Evolutionary conservation across 2,888 invertebrate species (phyloP).

Genomic region (Trissonchulus sp.): DNA sequence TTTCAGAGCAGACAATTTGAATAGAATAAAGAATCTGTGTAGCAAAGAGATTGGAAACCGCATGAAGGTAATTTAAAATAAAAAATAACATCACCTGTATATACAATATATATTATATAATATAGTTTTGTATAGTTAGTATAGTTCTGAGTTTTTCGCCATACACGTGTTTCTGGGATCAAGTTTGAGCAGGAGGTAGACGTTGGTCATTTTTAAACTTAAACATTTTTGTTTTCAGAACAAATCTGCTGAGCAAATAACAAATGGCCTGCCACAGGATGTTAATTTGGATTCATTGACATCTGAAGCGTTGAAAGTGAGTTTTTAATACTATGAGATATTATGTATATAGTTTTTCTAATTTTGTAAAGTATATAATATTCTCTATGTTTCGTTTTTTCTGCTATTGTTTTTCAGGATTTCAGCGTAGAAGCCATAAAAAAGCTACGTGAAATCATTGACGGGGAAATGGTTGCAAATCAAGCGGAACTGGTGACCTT

Average conservation of each 20-base stretch:
- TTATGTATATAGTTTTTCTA: too few relatives aligned
- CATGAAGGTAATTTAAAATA: constrained; percentile 70
- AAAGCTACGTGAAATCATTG: constrained; percentile 71
- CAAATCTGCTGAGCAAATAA: constrained; percentile 58
- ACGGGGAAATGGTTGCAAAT: constrained; percentile 72
- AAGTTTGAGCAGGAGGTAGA: too few relatives aligned
- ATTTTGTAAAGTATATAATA: too few relatives aligned
- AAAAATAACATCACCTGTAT: too few relatives aligned
- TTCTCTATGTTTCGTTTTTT: too few relatives aligned
- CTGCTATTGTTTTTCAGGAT: too few relatives aligned
- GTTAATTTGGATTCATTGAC: constrained; percentile 61
- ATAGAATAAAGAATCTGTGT: constrained; percentile 89
- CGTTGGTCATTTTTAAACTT: background rate
- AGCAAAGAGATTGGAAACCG: constrained; percentile 94
- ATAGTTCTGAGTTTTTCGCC: too few relatives aligned
- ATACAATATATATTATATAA: too few relatives aligned
- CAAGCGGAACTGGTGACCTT: constrained; percentile 61
- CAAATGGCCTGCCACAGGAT: constrained; percentile 55
- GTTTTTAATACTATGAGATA: too few relatives aligned
- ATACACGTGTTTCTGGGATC: too few relatives aligned
- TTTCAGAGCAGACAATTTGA: constrained; percentile 84
- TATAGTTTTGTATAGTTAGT: too few relatives aligned
- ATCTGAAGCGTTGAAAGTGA: constrained; percentile 61
- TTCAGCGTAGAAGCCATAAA: too few relatives aligned
- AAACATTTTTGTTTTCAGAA: constrained; percentile 52